Evolutionary conservation across 2,113 vertebrate species (phyloP), one percentile per base, ranked within the genome.

Genomic region (Apteryx owenii): DNA sequence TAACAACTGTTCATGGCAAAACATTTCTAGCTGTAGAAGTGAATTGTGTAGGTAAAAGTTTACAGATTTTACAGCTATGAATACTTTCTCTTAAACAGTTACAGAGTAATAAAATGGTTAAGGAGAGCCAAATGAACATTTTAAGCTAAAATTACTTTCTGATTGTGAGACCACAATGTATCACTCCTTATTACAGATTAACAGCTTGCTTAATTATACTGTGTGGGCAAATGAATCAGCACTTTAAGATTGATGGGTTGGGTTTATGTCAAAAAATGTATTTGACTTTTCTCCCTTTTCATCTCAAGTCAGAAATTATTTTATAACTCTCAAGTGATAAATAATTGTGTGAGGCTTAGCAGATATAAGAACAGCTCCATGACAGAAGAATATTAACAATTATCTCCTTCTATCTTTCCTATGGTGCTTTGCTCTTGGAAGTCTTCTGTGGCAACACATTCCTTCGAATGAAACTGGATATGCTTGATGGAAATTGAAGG

Each of bases 121-220:
- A 94, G 25, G 42, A 94, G 62, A 95, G 48, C 38, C 70, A 79
- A 84, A 89, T 48, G 62, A 93, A 78, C 81, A 81, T 65, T 92
- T 77, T 20, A 62, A 65, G 42, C 73, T 91, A 40, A 89, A 93
- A 94, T 97, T 96, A 88, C 46, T 89, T 95, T 96, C 54, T 86
- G 93, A 95, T 65, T 81, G 62, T 75, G 80, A 78, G 82, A 90
- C 92, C 79, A 83, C 53, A 83, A 96, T 86, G 78, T 87, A 92
- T 85, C 83, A 80, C 33, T 89, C 88, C 68, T 93, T 96, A 89
- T 89, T 95, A 90, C n/a, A 95, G 81, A 95, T 93, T 93, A 97
- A 96, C 88, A 91, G 17, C 88, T 96, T 76, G 26, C 53, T 71
- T 97, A 97, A 96, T 93, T 96, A 96, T 81, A 80, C 71, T 85